A percentile compares a stretch with the other conserved stretches of the same genome.
Evolutionary conservation across 2,888 invertebrate genomes (phyloP).

Genomic region (Chironomus tentans): DNA sequence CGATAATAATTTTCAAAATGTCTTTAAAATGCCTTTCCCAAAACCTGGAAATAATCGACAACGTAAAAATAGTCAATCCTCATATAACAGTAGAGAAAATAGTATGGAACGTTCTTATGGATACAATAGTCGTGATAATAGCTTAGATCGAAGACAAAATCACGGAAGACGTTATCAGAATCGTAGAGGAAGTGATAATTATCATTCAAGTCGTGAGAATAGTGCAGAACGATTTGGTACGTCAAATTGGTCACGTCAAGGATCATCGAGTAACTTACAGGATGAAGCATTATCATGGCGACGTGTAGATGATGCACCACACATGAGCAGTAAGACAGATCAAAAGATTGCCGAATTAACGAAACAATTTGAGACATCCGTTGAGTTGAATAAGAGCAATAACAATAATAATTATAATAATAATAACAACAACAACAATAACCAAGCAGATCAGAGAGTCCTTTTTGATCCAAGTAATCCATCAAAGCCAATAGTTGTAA

Average conservation of each 20-base stretch:
- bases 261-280: neutral
- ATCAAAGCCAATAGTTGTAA: slow-evolving; percentile 62
- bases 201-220: slow-evolving; percentile 26
- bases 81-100: slow-evolving; percentile 30
- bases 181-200: slow-evolving; percentile 12
- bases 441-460: slow-evolving; percentile 29
- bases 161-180: slow-evolving; percentile 9
- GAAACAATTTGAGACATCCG: slow-evolving; percentile 16
- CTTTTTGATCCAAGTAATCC: slow-evolving; percentile 57
- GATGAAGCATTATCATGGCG: slow-evolving; percentile 17
- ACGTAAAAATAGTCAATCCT: slow-evolving; percentile 28
- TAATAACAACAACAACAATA: too few species aligned
- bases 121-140: slow-evolving; percentile 28
- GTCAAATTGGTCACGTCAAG: slow-evolving; percentile 5
- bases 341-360: slow-evolving; percentile 25
- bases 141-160: slow-evolving; percentile 25
- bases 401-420: neutral
- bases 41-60: slow-evolving; percentile 10
- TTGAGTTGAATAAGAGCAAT: slow-evolving; percentile 3
- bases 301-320: neutral
- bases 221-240: slow-evolving; percentile 13
- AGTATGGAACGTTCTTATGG: slow-evolving; percentile 27
- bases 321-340: slow-evolving; percentile 5
- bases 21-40: slow-evolving; percentile 18
- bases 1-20: slow-evolving; percentile 18